Percentiles rank a stretch among this genome's conserved stretches.
Conservation (phyloP, 2,797 vertebrate genomes). For the Cercopithecus hamlyni region DNA sequence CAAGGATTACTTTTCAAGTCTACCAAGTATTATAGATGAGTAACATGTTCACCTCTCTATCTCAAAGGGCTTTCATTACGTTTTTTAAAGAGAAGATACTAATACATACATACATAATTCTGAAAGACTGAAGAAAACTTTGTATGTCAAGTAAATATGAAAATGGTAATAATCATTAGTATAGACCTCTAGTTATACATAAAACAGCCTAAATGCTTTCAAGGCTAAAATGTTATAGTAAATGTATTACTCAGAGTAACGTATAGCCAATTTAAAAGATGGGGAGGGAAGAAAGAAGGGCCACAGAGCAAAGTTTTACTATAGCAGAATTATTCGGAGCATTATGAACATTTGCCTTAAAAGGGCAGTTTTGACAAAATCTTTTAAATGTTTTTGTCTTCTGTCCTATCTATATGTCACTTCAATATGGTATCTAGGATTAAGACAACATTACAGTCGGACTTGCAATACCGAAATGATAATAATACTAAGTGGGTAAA, state of each 20-base stretch:
- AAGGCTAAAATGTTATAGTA: background rate
- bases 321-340: background rate
- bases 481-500: background rate
- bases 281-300: background rate
- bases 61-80: background rate
- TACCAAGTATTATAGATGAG: background rate
- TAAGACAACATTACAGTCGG: slow-evolving; percentile 9
- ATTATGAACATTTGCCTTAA: background rate
- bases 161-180: background rate
- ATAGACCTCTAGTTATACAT: slow-evolving; percentile 6
- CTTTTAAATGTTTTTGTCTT: background rate
- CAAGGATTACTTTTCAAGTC: background rate
- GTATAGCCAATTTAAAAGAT: background rate
- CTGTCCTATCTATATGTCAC: background rate
- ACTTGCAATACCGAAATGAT: background rate
- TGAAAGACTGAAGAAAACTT: background rate
- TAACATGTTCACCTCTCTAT: background rate
- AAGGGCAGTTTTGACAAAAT: background rate
- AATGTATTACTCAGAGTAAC: background rate
- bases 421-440: background rate
- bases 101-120: background rate
- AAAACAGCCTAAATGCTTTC: background rate
- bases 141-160: background rate
- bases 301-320: background rate
- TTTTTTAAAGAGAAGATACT: background rate